phyloP scores from a whole-genome alignment of 2,888 invertebrate genomes.

The Pollenia amentaria region DNA sequence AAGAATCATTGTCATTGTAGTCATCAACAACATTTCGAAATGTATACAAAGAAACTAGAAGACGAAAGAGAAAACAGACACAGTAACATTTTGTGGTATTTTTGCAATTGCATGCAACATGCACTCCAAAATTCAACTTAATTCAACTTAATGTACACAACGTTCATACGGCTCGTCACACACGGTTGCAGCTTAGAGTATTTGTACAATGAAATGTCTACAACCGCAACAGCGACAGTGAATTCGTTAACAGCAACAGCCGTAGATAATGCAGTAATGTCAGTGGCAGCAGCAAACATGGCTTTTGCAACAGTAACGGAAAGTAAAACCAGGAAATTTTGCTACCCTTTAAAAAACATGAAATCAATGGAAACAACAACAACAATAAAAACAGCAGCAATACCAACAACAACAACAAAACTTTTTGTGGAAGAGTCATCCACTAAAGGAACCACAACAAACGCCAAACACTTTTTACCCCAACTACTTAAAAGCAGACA shows the following conservation, averaged over 20 bases:
- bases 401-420: constrained; percentile 17
- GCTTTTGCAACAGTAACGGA: constrained; percentile 40
- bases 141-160: constrained; percentile 75
- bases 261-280: constrained; percentile 35
- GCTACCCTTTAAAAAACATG: constrained; percentile 38
- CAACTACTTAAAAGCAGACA: constrained; percentile 63
- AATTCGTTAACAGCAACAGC: constrained; percentile 65
- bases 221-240: constrained; percentile 66
- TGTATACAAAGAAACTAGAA: constrained; percentile 25
- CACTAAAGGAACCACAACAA: constrained; percentile 62
- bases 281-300: constrained; percentile 10
- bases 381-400: constrained; percentile 28
- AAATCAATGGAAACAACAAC: constrained; percentile 57
- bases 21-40: constrained; percentile 50
- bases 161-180: constrained; percentile 80
- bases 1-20: constrained; percentile 43
- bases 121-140: constrained; percentile 78
- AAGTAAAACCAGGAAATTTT: constrained; percentile 54
- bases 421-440: constrained; percentile 64
- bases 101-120: constrained; percentile 77
- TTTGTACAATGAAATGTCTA: constrained; percentile 83
- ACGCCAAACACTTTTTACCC: constrained; percentile 66
- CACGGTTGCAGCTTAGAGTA: constrained; percentile 80
- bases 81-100: constrained; percentile 72
- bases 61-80: constrained; percentile 36